Evolutionary conservation across 2,888 invertebrate species (phyloP), one percentile per base, ranked within the genome.

Genomic region (Bursaphelenchus okinawaensis): DNA sequence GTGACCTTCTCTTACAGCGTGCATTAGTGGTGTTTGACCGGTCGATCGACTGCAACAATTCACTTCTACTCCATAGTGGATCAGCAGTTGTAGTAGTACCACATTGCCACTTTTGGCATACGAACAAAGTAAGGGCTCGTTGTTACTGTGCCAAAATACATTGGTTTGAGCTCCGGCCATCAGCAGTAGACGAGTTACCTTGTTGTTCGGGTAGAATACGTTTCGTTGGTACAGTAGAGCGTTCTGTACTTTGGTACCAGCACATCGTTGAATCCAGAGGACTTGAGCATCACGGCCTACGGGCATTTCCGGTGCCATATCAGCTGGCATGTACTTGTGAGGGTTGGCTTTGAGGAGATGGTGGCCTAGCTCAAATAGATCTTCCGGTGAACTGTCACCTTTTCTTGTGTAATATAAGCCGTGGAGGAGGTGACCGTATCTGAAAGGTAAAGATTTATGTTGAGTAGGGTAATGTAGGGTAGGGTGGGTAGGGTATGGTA

Each of bases 261-360:
- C 73, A 27, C 73, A 73, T 31, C 55, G 27, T 56, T 66, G 60
- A 16, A 76, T 54, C 73, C 73, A 72, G 24, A 58, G 52, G 24
- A 72, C 55, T 55, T 72, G 73, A 12, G 62, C 59, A 24, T 75
- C 73, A 31, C 70, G 66, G 19, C 66, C 58, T 24, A 40, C 20
- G 8, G 73, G 74, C 69, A 72, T 60, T 28, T 65, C 75, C 12
- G 57, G 24, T 2, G 69, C 73, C 40, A 76, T 58, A 7, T 66
- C 73, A 12, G 64, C 12, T 1, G 31, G 63, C 70, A 76, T 68
- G 62, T 76, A 76, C 83, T 93, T 89, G 83, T 93, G 95, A 79
- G 95, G 90, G 83, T 95, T 93, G 0, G 94, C 95, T 85, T 95
- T 95, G 12, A 96, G 85, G 74, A 95, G 91, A 83, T 96, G 95